A percentile compares a stretch with the other conserved stretches of the same genome.
Evolutionary conservation across 2,888 invertebrate genomes (phyloP).

Genomic region (Vesta saturnalis): DNA sequence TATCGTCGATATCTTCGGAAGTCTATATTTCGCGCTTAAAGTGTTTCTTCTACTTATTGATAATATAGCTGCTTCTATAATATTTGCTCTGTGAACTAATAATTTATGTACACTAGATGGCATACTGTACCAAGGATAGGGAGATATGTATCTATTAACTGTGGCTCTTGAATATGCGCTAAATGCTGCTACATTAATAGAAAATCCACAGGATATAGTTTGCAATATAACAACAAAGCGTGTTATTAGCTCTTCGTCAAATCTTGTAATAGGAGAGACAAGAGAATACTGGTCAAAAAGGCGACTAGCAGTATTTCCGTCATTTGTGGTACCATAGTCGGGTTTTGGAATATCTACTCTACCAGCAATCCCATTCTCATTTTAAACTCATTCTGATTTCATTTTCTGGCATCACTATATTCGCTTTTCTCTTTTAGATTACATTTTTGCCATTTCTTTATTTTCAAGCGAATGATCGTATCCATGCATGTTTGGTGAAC

Average conservation of each 20-base stretch:
- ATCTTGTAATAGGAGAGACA: constrained; percentile 47
- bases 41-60: too few relatives aligned
- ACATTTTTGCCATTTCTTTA: too few relatives aligned
- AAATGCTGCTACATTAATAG: constrained; percentile 44
- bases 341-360: constrained; percentile 43
- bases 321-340: constrained; percentile 45
- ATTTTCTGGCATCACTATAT: too few relatives aligned
- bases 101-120: constrained; percentile 49
- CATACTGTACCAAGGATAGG: constrained; percentile 51
- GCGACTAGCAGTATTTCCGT: constrained; percentile 45
- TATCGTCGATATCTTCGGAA: too few relatives aligned
- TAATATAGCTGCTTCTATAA: too few relatives aligned
- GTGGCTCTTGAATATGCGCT: constrained; percentile 39
- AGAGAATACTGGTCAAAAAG: constrained; percentile 44
- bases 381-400: neutral
- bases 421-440: too few relatives aligned
- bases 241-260: constrained; percentile 47
- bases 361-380: neutral
- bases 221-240: constrained; percentile 44
- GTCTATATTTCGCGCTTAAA: too few relatives aligned
- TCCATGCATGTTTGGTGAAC: too few relatives aligned
- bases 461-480: too few relatives aligned
- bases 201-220: constrained; percentile 43
- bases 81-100: constrained; percentile 44
- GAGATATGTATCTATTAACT: constrained; percentile 34